A percentile compares a stretch with the other conserved stretches of the same genome.
Evolutionary conservation across 2,888 invertebrate species (phyloP).

Genomic region (Drosophila histrio): DNA sequence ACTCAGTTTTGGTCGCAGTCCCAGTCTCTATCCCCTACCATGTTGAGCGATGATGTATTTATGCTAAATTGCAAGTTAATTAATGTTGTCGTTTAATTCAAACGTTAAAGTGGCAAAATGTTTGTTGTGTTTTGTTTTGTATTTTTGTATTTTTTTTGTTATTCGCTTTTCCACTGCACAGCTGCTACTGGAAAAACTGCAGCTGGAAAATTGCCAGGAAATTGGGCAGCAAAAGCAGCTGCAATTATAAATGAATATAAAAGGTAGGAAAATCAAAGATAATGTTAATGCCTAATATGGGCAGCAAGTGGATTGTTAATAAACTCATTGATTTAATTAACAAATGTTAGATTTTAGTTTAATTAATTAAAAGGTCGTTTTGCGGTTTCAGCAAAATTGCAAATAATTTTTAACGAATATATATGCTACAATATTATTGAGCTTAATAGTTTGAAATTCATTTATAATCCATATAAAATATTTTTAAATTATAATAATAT

Average conservation of each 20-base stretch:
- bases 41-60: slow-evolving; percentile 77
- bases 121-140: slow-evolving; percentile 35
- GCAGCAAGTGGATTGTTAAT: not conserved
- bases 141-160: not conserved
- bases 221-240: slow-evolving; percentile 44
- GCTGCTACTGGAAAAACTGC: slow-evolving; percentile 51
- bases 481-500: too few relatives aligned
- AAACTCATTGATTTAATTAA: not conserved
- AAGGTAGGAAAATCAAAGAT: slow-evolving; percentile 2
- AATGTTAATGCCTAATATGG: not conserved
- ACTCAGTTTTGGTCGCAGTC: slow-evolving; percentile 6
- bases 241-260: slow-evolving; percentile 23
- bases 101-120: slow-evolving; percentile 75
- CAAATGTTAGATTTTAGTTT: not conserved
- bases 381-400: not conserved
- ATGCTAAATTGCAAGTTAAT: slow-evolving; percentile 80
- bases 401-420: not conserved
- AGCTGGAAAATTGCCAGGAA: slow-evolving; percentile 59
- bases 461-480: too few relatives aligned
- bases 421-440: not conserved
- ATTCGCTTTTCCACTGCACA: slow-evolving; percentile 20
- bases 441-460: not conserved
- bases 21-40: slow-evolving; percentile 1
- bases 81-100: slow-evolving; percentile 78
- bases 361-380: not conserved